phyloP scores from a whole-genome alignment of 2,888 invertebrate species.

The Parnassius glacialis region DNA sequence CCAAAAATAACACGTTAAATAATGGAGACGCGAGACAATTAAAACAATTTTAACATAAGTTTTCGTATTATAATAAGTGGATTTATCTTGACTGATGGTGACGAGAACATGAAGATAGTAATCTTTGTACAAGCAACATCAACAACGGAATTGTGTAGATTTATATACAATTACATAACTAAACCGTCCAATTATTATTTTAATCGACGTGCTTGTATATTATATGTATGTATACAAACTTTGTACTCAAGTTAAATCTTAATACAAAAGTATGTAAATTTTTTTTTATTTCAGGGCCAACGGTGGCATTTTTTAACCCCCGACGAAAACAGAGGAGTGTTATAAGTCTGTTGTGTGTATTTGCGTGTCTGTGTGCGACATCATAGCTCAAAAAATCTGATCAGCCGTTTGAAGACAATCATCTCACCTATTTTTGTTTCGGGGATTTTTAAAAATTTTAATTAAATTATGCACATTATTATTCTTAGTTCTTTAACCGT shows the following conservation, averaged over 20 bases:
- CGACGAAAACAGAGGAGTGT: no score
- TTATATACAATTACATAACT: conserved; percentile 21
- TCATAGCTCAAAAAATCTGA: no score
- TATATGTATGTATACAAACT: not conserved
- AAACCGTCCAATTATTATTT: not conserved
- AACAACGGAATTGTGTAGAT: conserved; percentile 22
- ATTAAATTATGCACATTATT: no score
- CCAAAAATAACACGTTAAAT: conserved; percentile 25
- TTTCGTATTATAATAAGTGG: conserved; percentile 6
- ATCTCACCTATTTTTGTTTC: no score
- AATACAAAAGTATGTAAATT: no score
- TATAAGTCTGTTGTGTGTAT: no score
- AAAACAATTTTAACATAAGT: conserved; percentile 7
- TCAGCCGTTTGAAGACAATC: no score
- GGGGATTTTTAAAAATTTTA: no score
- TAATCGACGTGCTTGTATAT: not conserved
- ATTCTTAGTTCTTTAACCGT: no score
- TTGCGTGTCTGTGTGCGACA: no score
- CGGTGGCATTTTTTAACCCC: no score
- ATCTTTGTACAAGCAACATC: conserved; percentile 36
- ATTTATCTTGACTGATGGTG: conserved; percentile 34
- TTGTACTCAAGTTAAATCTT: not conserved
- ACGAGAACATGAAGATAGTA: conserved; percentile 44
- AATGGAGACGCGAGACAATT: conserved; percentile 7
- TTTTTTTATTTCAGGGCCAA: not conserved